Evolutionary conservation across 2,797 vertebrate species (phyloP).

Genomic region (Chaenodraco wilsoni): DNA sequence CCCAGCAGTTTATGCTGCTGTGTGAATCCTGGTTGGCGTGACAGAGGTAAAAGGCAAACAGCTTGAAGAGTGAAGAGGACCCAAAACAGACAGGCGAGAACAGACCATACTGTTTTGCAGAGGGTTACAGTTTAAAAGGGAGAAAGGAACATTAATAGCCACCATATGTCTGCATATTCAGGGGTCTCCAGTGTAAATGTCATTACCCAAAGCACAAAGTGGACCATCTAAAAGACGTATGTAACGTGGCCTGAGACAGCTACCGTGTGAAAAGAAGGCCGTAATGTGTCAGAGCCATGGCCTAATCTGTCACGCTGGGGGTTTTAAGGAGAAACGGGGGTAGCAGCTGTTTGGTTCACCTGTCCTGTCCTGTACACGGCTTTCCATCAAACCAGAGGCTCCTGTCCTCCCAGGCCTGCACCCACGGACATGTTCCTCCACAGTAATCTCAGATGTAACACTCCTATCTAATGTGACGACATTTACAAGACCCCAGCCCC

Average conservation of each 20-base stretch:
- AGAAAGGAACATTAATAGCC: slow-evolving; percentile 73
- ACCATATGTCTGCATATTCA: slow-evolving; percentile 80
- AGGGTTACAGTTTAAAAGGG: slow-evolving; percentile 40
- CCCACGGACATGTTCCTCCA: slow-evolving; percentile 55
- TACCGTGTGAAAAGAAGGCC: slow-evolving; percentile 78
- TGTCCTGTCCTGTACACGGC: slow-evolving; percentile 81
- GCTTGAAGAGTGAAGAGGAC: slow-evolving; percentile 67
- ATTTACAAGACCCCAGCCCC: slow-evolving; percentile 65
- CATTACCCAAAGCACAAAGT: slow-evolving; percentile 74
- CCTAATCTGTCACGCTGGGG: slow-evolving; percentile 78
- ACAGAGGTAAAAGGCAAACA: slow-evolving; percentile 77
- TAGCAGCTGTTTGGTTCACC: slow-evolving; percentile 83
- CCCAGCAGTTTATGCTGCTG: slow-evolving; percentile 64
- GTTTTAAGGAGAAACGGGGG: slow-evolving; percentile 66
- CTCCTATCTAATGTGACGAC: slow-evolving; percentile 72
- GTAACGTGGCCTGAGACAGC: slow-evolving; percentile 81
- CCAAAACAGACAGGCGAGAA: slow-evolving; percentile 65
- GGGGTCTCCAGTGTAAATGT: slow-evolving; percentile 76
- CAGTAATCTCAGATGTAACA: slow-evolving; percentile 69
- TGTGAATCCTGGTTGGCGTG: slow-evolving; percentile 72
- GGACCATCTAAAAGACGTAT: slow-evolving; percentile 71
- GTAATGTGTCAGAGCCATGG: slow-evolving; percentile 76
- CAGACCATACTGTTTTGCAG: slow-evolving; percentile 48
- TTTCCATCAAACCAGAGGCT: slow-evolving; percentile 74
- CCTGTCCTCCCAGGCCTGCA: slow-evolving; percentile 52